A percentile compares a stretch with the other conserved stretches of the same genome.
These are phyloP conservation scores for Lasiommata megera DNA, from an alignment of 2,888 invertebrate genomes.

Conservation along the genomic window DNA sequence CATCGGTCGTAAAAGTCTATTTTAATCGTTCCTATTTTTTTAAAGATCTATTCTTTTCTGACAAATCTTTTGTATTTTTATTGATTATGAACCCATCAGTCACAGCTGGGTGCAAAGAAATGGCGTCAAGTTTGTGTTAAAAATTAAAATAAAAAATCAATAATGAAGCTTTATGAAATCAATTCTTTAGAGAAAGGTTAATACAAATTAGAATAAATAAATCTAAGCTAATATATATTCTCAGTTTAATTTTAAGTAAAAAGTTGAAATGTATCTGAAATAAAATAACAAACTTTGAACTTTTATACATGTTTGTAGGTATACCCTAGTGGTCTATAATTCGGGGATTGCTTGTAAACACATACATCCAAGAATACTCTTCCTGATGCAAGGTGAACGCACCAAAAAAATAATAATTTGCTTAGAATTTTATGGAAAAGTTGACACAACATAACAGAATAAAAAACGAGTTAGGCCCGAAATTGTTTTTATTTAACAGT, in stretches of 20 bases:
- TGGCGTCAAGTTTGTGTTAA: constrained; percentile 17
- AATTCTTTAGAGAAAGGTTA: not conserved
- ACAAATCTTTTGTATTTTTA: constrained; percentile 13
- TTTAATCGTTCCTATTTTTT: not conserved
- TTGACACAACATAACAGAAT: too few species aligned
- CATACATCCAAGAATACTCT: too few species aligned
- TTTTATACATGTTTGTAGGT: too few species aligned
- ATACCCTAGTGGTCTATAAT: too few species aligned
- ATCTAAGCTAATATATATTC: not conserved
- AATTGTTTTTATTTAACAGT: too few species aligned
- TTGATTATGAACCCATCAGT: constrained; percentile 18
- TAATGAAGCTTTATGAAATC: constrained; percentile 18
- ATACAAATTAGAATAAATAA: constrained; percentile 1
- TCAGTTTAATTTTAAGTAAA: not conserved
- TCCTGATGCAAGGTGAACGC: not conserved
- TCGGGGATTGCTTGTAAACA: too few species aligned
- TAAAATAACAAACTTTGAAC: too few species aligned
- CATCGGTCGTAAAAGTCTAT: constrained; percentile 11
- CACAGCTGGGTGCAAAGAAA: constrained; percentile 31
- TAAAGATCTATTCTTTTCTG: constrained; percentile 14
- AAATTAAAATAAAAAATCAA: constrained; percentile 26
- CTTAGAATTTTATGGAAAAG: too few species aligned
- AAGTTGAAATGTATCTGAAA: too few species aligned
- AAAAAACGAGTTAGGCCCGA: too few species aligned
- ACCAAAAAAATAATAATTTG: too few species aligned